Percentiles rank a stretch among this genome's conserved stretches.
Conservation (phyloP, 2,888 invertebrate species). For the Steromphala cineraria region DNA sequence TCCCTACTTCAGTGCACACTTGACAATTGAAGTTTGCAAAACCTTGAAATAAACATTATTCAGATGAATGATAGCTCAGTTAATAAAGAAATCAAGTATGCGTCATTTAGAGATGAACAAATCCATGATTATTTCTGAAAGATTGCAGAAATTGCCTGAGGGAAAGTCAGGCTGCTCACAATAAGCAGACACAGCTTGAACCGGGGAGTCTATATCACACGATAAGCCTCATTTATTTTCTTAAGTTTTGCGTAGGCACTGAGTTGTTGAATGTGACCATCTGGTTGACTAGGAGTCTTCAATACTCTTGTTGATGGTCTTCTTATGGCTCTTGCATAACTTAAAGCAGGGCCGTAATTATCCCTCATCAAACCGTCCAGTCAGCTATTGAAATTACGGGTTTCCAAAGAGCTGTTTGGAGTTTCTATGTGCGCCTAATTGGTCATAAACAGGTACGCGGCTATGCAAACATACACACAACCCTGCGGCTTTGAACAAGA, state of each 20-base stretch:
- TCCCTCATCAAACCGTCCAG: not conserved
- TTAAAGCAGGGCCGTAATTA: not conserved
- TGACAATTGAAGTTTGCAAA: too few relatives aligned
- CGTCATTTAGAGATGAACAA: too few relatives aligned
- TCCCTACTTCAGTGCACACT: too few relatives aligned
- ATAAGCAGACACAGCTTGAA: not conserved
- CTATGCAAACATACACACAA: constrained; percentile 2
- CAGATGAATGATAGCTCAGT: too few relatives aligned
- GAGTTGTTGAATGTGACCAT: not conserved
- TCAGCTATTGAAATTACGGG: not conserved
- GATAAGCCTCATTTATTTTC: not conserved
- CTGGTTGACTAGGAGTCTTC: not conserved
- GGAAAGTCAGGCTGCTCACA: not conserved
- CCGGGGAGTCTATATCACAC: not conserved
- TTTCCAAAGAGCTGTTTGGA: not conserved
- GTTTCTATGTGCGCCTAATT: not conserved
- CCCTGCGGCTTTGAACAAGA: not conserved
- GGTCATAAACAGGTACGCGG: not conserved
- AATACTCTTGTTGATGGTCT: not conserved
- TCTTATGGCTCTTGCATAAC: not conserved
- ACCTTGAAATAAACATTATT: too few relatives aligned
- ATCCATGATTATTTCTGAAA: too few relatives aligned
- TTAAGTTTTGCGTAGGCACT: not conserved
- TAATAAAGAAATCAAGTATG: too few relatives aligned
- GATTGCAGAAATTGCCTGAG: not conserved